phyloP scores from a whole-genome alignment of 2,888 invertebrate genomes.

The Scrobipalpa costella region DNA sequence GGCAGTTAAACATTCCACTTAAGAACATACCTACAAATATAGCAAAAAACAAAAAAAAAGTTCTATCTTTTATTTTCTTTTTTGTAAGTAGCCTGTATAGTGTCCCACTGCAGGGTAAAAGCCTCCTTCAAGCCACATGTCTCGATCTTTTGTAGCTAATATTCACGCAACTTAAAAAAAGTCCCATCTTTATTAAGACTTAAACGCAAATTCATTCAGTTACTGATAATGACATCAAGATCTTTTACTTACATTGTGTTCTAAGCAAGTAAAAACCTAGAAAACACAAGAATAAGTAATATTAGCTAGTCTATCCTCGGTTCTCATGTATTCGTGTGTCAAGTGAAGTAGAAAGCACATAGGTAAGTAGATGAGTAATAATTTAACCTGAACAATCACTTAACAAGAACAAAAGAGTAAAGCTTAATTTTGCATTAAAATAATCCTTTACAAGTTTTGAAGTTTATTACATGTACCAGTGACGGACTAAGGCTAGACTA shows the following conservation, averaged over 20 bases:
- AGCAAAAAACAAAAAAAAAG: too few relatives aligned
- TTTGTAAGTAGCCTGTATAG: too few relatives aligned
- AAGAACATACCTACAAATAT: too few relatives aligned
- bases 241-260: neutral
- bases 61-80: too few relatives aligned
- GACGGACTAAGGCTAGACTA: neutral
- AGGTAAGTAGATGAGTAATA: neutral
- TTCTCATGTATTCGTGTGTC: neutral
- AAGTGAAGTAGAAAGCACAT: neutral
- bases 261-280: neutral
- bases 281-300: neutral
- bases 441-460: neutral
- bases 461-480: neutral
- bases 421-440: neutral
- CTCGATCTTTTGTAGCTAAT: too few relatives aligned
- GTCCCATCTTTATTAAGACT: too few relatives aligned
- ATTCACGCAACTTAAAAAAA: too few relatives aligned
- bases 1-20: too few relatives aligned
- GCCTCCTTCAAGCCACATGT: too few relatives aligned
- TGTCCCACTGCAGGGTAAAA: too few relatives aligned
- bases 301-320: neutral
- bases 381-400: neutral
- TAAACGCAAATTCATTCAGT: too few relatives aligned
- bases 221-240: neutral
- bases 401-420: neutral